Base-by-base conservation (phyloP, 2,113 vertebrate genomes). In the Fulmarus glacialis region DNA sequence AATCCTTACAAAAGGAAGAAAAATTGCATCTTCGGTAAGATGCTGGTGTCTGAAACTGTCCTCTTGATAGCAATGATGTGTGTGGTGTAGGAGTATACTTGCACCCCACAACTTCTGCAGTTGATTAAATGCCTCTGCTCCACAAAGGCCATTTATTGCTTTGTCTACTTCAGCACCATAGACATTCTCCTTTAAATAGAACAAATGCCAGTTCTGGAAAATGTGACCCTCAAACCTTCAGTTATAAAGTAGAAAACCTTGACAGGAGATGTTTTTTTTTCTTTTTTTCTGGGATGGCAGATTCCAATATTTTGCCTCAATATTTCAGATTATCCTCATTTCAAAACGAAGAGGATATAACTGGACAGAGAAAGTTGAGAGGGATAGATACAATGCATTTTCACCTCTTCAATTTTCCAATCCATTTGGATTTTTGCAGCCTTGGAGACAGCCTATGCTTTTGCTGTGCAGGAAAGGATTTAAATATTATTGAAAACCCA, bases 401-500 rank as follows among this genome's bases (percentile, higher is more conserved):
- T 89, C 48, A 83, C 18, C 8, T 64, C 53, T 81, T 92, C 56
- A 52, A 3, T 93, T 95, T 93, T 87, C 53, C 70, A 63, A 50
- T 87, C 48, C 12, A 63, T 83, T 91, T 90, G 30, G 9, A 53
- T 67, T 95, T 92, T 71, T 92, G 19, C 7, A 78, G 45, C 21
- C 56, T 92, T 89, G 73, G 59, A 92, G 77, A 74, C 8, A 68
- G n/a, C 19, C 40, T 92, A 19, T 75, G 48, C 30, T 93, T 94
- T 93, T 94, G 48, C 94, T 90, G 67, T 91, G 32, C 9, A 56
- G 52, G 40, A 92, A 90, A 68, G 64, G 48, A 96, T 96, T 98
- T 95, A 97, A 97, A 93, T 97, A 93, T 89, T 91, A 88, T 59
- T 91, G 64, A 97, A 98, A 97, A 82, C 58, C 90, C 53, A 73